Evolutionary conservation across 2,113 vertebrate species (phyloP), one percentile per base, ranked within the genome.

Genomic region (Pelusios castaneus): DNA sequence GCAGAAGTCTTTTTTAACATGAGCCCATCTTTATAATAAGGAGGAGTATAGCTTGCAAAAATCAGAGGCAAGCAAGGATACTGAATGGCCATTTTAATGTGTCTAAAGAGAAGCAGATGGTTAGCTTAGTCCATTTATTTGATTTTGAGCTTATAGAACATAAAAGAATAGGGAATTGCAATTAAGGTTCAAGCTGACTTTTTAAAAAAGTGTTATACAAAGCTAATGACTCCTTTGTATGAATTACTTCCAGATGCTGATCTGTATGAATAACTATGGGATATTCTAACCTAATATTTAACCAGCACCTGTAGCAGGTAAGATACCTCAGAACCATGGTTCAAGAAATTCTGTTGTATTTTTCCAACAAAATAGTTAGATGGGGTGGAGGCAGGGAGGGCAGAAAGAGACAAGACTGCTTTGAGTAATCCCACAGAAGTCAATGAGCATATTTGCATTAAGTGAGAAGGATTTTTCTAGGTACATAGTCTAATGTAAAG

Each of bases 171-270:
- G 83, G 82, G 80, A 89, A 96, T 93, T 97, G 94, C 92, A 96
- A 85, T 96, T 95, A 96, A 96, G 82, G 96, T 94, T 96, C 87
- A 92, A 97, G 49, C 73, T 95, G 93, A 96, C 89, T 97, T 97
- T 89, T 96, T 75, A 87, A 91, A 87, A 91, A 97, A 97, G 80
- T 55, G 73, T 96, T 97, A 89, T 84, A 63, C 93, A 95, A 97
- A 89, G 96, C 94, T 97, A 97, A 98, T 96, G 95, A 96, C 91
- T 95, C 75, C 93, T 92, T 95, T 79, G 75, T 95, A 97, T 93
- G 95, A 98, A 98, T 97, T 95, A 94, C 83, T 98, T 98, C 97
- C 98, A 98, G 97, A 97, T 97, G 97, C 87, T 94, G 95, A 97
- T 80, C 92, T 97, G 86, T 92, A 92, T 95, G 89, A 91, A 96